Evolutionary conservation across 2,113 vertebrate genomes (phyloP), one percentile per base, ranked within the genome.

Genomic region (Neotoma lepida): DNA sequence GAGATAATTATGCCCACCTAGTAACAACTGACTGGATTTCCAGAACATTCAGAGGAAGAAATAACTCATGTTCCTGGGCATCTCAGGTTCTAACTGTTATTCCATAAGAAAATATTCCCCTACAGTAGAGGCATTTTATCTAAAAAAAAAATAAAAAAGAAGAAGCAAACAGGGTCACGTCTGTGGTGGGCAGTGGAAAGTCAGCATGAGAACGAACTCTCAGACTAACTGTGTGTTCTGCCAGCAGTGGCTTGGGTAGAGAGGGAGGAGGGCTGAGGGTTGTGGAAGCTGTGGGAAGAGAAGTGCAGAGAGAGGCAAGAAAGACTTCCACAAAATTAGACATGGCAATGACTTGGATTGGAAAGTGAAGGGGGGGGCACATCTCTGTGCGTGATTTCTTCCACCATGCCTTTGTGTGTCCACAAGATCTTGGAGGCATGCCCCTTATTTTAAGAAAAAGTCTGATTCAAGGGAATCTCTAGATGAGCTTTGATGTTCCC

Each of bases 401-500:
- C 96, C 94, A 89, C 30, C 10, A 1, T 3, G 64, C 30, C 33
- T 91, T 87, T n/a, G 28, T 56, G 54, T 71, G 70, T 95, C 91
- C 95, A 91, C 89, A 94, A 6, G 70, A 58, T 66, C 39, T 95
- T 90, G 88, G 89, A 93, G 35, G 41, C 4, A 1, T 44, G 30
- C 22, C 15, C 9, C 35, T 74, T 18, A 58, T 39, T 95, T 94
- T 63, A 78, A 71, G 70, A 95, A 97, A 94, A 94, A 33, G 26
- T 68, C 95, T 96, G 95, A 97, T 82, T 91, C 49, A 94, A 87
- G 89, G 85, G 94, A 97, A 96, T 97, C 95, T 96, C 86, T 85
- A 90, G 89, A 96, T 71, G 85, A 49, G 18, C 49, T 86, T 74
- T 90, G 33, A 73, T 90, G 49, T 93, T 84, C 64, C 20, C 6